phyloP scores from a whole-genome alignment of 2,888 invertebrate species.

The Odontocerum albicorne region DNA sequence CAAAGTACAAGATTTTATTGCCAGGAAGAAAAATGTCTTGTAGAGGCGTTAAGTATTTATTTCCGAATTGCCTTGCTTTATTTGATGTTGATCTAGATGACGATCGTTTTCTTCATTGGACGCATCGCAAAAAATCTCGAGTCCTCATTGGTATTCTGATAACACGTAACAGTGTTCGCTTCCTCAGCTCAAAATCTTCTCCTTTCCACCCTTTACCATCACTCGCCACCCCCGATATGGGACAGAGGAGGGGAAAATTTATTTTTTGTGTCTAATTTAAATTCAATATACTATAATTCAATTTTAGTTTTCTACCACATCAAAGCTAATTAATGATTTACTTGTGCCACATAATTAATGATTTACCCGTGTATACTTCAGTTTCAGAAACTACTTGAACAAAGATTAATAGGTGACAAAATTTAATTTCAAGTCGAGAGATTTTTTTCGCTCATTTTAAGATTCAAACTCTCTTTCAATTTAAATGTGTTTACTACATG shows the following conservation, averaged over 20 bases:
- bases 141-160: constrained; percentile 37
- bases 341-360: no score
- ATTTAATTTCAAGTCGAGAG: no score
- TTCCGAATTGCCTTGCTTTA: constrained; percentile 14
- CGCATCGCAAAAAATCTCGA: constrained; percentile 33
- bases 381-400: no score
- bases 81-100: constrained; percentile 26
- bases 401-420: constrained; percentile 4
- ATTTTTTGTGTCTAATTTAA: no score
- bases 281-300: no score
- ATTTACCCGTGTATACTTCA: no score
- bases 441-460: no score
- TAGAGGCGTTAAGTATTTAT: constrained; percentile 3
- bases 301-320: no score
- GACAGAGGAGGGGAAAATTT: constrained; percentile 1
- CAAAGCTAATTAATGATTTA: no score
- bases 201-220: constrained; percentile 8
- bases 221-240: constrained; percentile 3
- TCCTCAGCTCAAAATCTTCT: constrained; percentile 34
- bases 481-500: no score
- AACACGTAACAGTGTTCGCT: constrained; percentile 36
- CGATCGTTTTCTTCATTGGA: constrained; percentile 29
- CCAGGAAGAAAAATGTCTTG: not conserved
- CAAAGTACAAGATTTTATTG: not conserved
- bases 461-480: no score